Conservation (phyloP, 35 echinoderm and acorn worm genomes). For the Stichopus chloronotus region DNA sequence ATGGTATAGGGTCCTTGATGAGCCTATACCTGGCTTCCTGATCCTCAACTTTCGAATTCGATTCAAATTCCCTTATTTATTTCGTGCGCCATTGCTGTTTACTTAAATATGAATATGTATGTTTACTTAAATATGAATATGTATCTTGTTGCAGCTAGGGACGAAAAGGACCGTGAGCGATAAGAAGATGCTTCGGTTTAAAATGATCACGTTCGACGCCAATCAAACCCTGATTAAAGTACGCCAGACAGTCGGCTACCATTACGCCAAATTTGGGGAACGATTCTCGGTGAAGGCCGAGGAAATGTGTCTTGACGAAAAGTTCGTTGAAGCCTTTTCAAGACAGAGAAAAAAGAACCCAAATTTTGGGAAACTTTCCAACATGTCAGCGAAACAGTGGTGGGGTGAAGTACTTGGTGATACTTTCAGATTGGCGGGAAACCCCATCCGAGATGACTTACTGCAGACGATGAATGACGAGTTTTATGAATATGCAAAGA, state of each 20-base stretch:
- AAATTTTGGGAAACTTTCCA: constrained; percentile 73
- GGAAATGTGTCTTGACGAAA: constrained; percentile 35
- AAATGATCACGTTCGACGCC: constrained; percentile 87
- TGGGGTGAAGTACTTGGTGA: constrained; percentile 76
- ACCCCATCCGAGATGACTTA: constrained; percentile 4
- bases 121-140: too few species aligned
- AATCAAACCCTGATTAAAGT: constrained; percentile 85
- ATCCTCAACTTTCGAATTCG: too few species aligned
- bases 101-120: too few species aligned
- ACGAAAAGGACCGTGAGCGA: not conserved
- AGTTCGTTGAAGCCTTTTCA: constrained; percentile 59
- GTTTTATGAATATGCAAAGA: constrained; percentile 78
- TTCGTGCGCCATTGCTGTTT: too few species aligned
- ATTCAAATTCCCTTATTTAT: too few species aligned
- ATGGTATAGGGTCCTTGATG: too few species aligned
- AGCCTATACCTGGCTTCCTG: too few species aligned
- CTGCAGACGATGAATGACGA: constrained; percentile 71
- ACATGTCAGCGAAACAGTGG: constrained; percentile 70
- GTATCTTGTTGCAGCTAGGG: too few species aligned
- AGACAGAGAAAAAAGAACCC: constrained; percentile 69
- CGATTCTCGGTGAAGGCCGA: constrained; percentile 63
- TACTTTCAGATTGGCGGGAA: constrained; percentile 67
- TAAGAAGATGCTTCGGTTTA: constrained; percentile 70
- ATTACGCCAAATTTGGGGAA: constrained; percentile 74
- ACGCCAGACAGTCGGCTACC: constrained; percentile 72